Evolutionary conservation across 2,888 invertebrate genomes (phyloP), one percentile per base, ranked within the genome.

Genomic region (Cephus spinipes): DNA sequence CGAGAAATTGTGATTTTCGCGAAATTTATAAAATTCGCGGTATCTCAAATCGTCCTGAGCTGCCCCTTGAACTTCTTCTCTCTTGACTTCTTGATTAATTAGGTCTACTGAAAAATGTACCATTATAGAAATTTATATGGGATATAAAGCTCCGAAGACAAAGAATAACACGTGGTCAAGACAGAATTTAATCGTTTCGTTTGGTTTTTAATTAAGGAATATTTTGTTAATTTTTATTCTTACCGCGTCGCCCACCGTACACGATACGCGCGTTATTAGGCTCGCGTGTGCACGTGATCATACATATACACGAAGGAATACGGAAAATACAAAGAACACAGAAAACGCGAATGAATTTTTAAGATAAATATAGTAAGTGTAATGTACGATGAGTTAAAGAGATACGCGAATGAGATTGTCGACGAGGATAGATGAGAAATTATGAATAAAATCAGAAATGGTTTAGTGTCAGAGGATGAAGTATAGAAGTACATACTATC

Each of bases 361-460:
- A 80, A 69, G 77, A 79, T 75, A 77, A 73, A 74, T 68, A 79
- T 75, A 69, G 69, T 81, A 78, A 78, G 77, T 79, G 79, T 79
- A 73, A 68, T 69, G 73, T 78, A 76, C 73, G 55, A 74, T 12
- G 36, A 32, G 35, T 30, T 30, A 74, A n/a, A 32, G 33, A 71
- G 23, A 71, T 71, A 71, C 23, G 55, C 55, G 23, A 55, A 23
- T 23, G 23, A 23, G 55, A 23, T 23, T 55, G 55, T 55, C 55
- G 55, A 55, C 23, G 9, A 23, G 23, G 23, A 55, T 23, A 55
- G 55, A 23, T 55, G 23, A 55, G 23, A 55, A 55, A 55, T 55
- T 23, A 55, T 23, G 55, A 55, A 55, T 55, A 55, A 23, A 55
- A 55, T 2, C 55, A 55, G 55, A 23, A 40, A 23, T 55, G 55